Base-by-base conservation (phyloP, 2,113 vertebrate genomes). In the Eudyptes chrysolophus region DNA sequence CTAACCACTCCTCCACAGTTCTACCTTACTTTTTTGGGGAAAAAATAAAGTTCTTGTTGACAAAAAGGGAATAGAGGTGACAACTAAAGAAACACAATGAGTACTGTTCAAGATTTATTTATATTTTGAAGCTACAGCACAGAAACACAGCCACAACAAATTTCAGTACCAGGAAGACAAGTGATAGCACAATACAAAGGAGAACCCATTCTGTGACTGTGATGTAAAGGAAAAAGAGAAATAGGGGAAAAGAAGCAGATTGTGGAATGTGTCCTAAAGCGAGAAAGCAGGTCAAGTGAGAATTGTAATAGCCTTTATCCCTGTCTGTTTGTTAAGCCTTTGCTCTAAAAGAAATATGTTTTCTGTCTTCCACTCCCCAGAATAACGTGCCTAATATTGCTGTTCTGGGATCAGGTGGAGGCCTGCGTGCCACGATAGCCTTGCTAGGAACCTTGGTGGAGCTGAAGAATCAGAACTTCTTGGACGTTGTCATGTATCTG, bases 401-500 rank as follows among this genome's bases (percentile, higher is more conserved):
- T 22, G 52, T 98, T 38, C 34, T 98, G 97, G 97, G 78, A 10
- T 98, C 98, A 24, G 98, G 98, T 1, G 97, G 98, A 9, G 97
- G 97, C 66, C 94, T 98, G 70, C 95, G 97, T 82, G 97, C 98
- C 21, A 97, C 97, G 16, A 84, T 98, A 46, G 84, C 89, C 75
- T 72, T 98, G 62, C 61, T 97, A 42, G 98, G 97, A 24, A 95
- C 87, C 38, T 96, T 98, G 64, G 25, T 87, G 58, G 96, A 97
- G 81, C 64, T 98, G 94, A 51, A 84, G 34, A 48, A 97, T 10
- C 93, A 97, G 9, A 89, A 76, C n/a, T 46, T 98, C 46, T 76
- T 98, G 94, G 96, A 98, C 89, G 36, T 89, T 48, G 26, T 98
- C 71, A 95, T 14, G 6, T 75, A 82, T 19, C 44, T 89, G 38